Base-by-base conservation (phyloP, 2,888 invertebrate genomes). In the Synergus umbraculus region DNA sequence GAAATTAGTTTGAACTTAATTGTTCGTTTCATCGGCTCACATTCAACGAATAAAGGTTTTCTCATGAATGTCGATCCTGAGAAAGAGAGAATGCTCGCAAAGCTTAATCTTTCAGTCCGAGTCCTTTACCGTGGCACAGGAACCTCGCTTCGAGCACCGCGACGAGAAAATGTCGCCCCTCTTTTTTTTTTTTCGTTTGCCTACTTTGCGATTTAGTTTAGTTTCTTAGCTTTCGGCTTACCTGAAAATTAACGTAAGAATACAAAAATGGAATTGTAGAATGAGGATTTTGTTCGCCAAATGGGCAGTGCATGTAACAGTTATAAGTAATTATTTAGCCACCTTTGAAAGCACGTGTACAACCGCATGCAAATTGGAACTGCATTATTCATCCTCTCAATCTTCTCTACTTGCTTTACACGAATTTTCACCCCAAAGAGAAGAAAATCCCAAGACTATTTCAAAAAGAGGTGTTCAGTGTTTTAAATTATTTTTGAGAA, bases 241-340 rank as follows among this genome's bases (percentile, higher is more conserved):
- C 90, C 91, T 91, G 91, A 86, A 91, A 88, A 87, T 89, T 86
- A 91, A 90, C 86, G 84, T 86, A 82, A 88, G 84, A 89, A 87
- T 86, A 86, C 86, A 85, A 81, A 44, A 79, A 22, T 69, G 46
- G 67, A 46, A 67, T 46, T 67, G 46, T 46, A 67, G 46, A 18
- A 65, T 65, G 4, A n/a, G 43, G 41, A 22, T 67, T 67, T 67
- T 22, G 0, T 44, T 22, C 12, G 22, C 13, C 46, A 67, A 67
- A 67, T 18, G 10, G 44, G 12, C 66, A 66, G 18, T 44, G 22
- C 43, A 43, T 66, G 43, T 44, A 66, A 44, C 43, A 66, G 1
- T 66, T 41, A 66, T 18, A 41, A 66, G n/a, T 5, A 29, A 46
- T 63, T 37, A 5, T 46, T 67, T 67, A 67, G 8, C 46, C 46